Percentiles rank a stretch among this genome's conserved stretches.
Conservation (phyloP, 2,797 vertebrate species). For the Holocentrus rufus region DNA sequence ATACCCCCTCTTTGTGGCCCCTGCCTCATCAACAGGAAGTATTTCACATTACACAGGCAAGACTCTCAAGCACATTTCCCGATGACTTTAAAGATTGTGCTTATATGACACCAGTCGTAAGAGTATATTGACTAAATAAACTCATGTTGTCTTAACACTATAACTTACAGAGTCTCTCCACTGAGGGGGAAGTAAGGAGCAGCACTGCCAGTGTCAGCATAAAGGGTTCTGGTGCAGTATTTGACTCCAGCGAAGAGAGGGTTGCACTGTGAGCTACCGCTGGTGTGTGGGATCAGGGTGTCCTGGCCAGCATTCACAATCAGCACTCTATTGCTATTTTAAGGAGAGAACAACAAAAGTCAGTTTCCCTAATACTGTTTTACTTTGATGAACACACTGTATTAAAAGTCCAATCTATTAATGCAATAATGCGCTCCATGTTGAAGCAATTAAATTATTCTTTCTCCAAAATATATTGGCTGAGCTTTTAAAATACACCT, state of each 20-base stretch:
- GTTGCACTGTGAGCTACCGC: conserved; percentile 74
- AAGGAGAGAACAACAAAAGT: conserved; percentile 42
- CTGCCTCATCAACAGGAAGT: no score
- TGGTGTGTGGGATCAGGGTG: conserved; percentile 74
- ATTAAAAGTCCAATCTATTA: background rate
- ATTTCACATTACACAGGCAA: background rate
- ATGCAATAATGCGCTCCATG: background rate
- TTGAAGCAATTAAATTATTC: no score
- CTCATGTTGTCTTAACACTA: conserved; percentile 2
- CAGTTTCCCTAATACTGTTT: background rate
- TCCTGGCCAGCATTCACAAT: conserved; percentile 80
- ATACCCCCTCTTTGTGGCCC: no score
- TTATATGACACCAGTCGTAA: background rate
- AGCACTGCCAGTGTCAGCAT: conserved; percentile 65
- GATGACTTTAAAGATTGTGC: background rate
- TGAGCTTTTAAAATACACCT: no score
- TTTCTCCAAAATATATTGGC: no score
- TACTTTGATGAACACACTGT: background rate
- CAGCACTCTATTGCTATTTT: conserved; percentile 83
- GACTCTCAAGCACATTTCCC: background rate
- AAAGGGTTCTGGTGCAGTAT: conserved; percentile 79
- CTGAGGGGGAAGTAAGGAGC: conserved; percentile 87
- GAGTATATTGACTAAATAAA: conserved; percentile 5
- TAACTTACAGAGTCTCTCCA: conserved; percentile 84
- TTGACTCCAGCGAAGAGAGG: conserved; percentile 83